Conservation (phyloP, 2,113 vertebrate genomes). For the Nothoprocta pentlandii region DNA sequence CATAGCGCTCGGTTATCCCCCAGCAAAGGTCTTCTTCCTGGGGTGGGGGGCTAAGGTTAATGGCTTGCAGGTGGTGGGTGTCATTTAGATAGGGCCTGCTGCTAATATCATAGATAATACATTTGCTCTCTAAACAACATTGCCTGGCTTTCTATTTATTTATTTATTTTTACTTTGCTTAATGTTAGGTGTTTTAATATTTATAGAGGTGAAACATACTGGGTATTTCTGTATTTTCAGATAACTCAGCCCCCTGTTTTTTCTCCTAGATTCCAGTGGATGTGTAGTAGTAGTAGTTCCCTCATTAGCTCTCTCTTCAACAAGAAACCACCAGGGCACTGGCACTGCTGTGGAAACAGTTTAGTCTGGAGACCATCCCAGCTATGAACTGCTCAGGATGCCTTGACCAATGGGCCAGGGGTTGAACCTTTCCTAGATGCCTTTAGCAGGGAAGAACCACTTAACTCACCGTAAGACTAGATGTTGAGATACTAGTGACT, state of each 20-base stretch:
- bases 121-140: not conserved
- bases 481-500: not conserved
- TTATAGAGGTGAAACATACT: fast-evolving
- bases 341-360: not conserved
- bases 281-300: not conserved
- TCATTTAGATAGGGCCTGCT: not conserved
- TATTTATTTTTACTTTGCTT: not conserved
- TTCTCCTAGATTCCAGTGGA: not conserved
- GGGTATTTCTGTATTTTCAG: not conserved
- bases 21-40: not conserved
- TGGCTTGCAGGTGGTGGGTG: slow-evolving; percentile 11
- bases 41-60: not conserved
- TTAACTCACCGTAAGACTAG: not conserved
- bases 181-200: not conserved
- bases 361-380: not conserved
- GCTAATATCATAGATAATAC: not conserved
- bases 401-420: not conserved
- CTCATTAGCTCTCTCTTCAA: not conserved
- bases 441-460: not conserved
- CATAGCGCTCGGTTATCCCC: not conserved
- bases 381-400: fast-evolving
- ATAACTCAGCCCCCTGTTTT: not conserved
- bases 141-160: not conserved
- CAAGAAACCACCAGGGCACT: not conserved
- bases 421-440: not conserved